Percentiles rank a stretch among this genome's conserved stretches.
These are phyloP conservation scores for Lottia scabra DNA, from an alignment of 2,888 invertebrate species.

Conservation along the genomic window DNA sequence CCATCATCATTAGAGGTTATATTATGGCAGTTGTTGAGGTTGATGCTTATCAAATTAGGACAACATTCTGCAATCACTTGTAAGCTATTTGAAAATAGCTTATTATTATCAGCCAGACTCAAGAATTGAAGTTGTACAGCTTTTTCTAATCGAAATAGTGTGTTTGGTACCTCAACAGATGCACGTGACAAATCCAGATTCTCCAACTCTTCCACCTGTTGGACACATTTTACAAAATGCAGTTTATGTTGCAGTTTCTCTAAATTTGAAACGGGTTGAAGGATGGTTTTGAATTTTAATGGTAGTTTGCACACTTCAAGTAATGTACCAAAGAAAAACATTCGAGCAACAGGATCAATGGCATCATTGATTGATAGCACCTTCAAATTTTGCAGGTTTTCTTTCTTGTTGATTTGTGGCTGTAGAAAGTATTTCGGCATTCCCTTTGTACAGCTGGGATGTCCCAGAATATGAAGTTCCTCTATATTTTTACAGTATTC, in stretches of 20 bases:
- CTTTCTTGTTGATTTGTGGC: constrained; percentile 56
- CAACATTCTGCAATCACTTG: constrained; percentile 52
- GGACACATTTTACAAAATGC: constrained; percentile 45
- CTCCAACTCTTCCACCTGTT: constrained; percentile 39
- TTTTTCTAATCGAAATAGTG: constrained; percentile 31
- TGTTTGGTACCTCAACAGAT: constrained; percentile 42
- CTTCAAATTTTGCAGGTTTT: constrained; percentile 52
- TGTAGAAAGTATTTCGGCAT: constrained; percentile 60
- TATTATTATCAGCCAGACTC: constrained; percentile 55
- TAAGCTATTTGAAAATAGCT: constrained; percentile 48
- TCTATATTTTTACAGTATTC: constrained; percentile 60
- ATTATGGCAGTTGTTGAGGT: constrained; percentile 51
- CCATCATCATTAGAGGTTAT: constrained; percentile 13
- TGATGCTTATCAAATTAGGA: constrained; percentile 57
- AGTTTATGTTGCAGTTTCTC: constrained; percentile 44
- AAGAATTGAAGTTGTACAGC: constrained; percentile 46
- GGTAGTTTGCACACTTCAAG: constrained; percentile 54
- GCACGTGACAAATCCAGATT: constrained; percentile 50
- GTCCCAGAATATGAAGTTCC: constrained; percentile 59
- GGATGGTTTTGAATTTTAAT: constrained; percentile 46
- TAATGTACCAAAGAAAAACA: constrained; percentile 64
- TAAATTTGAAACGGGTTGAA: constrained; percentile 58
- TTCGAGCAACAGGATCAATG: constrained; percentile 62
- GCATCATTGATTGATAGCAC: constrained; percentile 60
- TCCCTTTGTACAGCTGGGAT: constrained; percentile 54